Evolutionary conservation across 2,888 invertebrate species (phyloP).

Genomic region (Amaurobius ferox): DNA sequence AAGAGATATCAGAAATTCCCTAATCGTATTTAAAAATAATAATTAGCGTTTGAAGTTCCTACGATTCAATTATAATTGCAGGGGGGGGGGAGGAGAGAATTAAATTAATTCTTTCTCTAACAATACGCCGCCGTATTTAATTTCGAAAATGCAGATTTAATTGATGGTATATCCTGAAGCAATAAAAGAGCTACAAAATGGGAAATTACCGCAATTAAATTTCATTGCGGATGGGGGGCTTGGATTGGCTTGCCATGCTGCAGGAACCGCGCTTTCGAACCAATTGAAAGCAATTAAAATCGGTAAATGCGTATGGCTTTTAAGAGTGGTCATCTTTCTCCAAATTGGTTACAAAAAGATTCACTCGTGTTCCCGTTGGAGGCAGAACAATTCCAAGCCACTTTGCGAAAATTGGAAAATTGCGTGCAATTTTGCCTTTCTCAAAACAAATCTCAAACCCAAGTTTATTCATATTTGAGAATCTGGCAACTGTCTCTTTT

Average conservation of each 20-base stretch:
- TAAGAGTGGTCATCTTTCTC: background rate
- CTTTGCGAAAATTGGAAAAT: background rate
- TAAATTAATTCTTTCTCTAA: slow-evolving; percentile 8
- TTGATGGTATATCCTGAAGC: slow-evolving; percentile 14
- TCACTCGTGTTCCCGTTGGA: background rate
- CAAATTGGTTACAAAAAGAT: background rate
- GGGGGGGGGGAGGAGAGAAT: background rate
- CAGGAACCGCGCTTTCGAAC: background rate
- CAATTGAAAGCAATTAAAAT: slow-evolving; percentile 14
- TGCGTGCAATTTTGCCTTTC: background rate
- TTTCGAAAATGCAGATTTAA: background rate
- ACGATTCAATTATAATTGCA: background rate
- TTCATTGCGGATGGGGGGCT: background rate
- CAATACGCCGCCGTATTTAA: background rate
- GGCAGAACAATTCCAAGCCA: background rate
- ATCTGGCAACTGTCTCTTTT: too few species aligned
- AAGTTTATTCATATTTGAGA: too few species aligned
- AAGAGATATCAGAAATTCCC: background rate
- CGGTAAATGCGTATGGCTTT: background rate
- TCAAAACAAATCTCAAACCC: too few species aligned
- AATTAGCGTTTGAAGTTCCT: slow-evolving; percentile 8
- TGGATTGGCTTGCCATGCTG: background rate
- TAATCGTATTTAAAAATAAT: slow-evolving; percentile 13
- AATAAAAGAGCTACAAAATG: slow-evolving; percentile 8
- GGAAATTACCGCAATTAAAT: slow-evolving; percentile 12